phyloP scores from a whole-genome alignment of 2,113 vertebrate species.

The Plotosus lineatus region DNA sequence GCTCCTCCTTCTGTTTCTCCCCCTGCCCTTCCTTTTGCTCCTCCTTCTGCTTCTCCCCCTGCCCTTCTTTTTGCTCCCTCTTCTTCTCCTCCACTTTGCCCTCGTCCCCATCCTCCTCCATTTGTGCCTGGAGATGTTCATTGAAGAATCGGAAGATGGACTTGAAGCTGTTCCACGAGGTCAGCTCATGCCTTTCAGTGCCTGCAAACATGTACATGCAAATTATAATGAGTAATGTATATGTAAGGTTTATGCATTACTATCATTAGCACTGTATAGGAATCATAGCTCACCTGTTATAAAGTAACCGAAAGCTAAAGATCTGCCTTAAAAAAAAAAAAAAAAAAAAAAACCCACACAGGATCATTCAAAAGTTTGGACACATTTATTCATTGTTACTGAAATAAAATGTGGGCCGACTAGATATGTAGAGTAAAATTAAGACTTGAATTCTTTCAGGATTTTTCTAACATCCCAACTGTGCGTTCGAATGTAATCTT shows the following conservation, averaged over 20 bases:
- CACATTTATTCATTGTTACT: too few relatives aligned
- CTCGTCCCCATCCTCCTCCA: constrained; percentile 63
- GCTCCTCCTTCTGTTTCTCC: neutral
- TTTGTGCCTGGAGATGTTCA: constrained; percentile 78
- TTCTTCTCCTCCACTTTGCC: constrained; percentile 53
- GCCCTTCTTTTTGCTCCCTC: neutral
- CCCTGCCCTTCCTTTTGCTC: neutral
- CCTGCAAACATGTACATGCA: constrained; percentile 68
- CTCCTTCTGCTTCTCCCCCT: too few relatives aligned
- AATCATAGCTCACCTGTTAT: neutral
- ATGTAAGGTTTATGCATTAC: neutral
- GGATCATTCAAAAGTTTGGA: too few relatives aligned
- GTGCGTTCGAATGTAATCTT: neutral
- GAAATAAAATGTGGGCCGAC: too few relatives aligned
- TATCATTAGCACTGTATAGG: neutral
- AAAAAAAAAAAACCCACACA: neutral
- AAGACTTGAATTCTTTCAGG: neutral
- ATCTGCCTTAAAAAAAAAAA: too few relatives aligned
- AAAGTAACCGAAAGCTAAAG: neutral
- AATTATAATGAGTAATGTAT: neutral
- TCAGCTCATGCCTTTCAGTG: constrained; percentile 94
- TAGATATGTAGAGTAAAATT: neutral
- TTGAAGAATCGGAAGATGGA: constrained; percentile 92
- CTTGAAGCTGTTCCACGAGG: constrained; percentile 92
- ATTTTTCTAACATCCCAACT: neutral